Base-by-base conservation (phyloP, 2,797 vertebrate species). In the Mus spretus region DNA sequence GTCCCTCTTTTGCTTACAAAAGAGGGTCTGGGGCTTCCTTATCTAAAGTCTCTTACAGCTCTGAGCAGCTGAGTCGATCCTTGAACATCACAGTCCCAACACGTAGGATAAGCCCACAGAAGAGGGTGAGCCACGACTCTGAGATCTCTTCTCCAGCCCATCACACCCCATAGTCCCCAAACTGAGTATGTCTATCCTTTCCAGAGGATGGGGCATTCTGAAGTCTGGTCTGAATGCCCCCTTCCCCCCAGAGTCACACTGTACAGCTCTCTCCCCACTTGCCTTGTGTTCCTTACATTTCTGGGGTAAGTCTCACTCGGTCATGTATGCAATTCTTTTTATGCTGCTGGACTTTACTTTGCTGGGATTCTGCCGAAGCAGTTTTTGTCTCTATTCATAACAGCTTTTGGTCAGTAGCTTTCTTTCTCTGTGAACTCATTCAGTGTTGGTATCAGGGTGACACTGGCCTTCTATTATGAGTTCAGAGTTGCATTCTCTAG, bases 181-280 rank as follows among this genome's bases (percentile, higher is more conserved):
- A 81, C 74, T 53, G 19, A 72, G 70, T 13, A 13, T n/a, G 37
- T 55, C 37, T 14, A 3, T 37, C 53, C n/a, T 47, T 63, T 44
- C 24, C 8, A 0, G 10, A 85, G 15, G 17, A 40, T 0, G 5
- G n/a, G 22, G 22, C 14, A 15, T 40, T 6, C n/a, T 10, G 61
- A 50, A 1, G 3, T 13, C 92, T 47, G 24, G 13, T 70, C 83
- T 70, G 15, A 0, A 22, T 0, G 28, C 10, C 63, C 63, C 10
- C 22, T 10, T 10, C 34, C 5, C 82, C 61, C 22, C 9, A 57
- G 15, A 15, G 11, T 22, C 19, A 14, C 19, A 47, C 26, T 20
- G 22, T n/a, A 28, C 4, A 2, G 53, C 26, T n/a, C 15, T 80
- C 78, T 67, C 57, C 72, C 55, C n/a, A 8, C 72, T 31, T 57